phyloP scores from a whole-genome alignment of 2,113 vertebrate genomes.

The Brachionichthys hirsutus region DNA sequence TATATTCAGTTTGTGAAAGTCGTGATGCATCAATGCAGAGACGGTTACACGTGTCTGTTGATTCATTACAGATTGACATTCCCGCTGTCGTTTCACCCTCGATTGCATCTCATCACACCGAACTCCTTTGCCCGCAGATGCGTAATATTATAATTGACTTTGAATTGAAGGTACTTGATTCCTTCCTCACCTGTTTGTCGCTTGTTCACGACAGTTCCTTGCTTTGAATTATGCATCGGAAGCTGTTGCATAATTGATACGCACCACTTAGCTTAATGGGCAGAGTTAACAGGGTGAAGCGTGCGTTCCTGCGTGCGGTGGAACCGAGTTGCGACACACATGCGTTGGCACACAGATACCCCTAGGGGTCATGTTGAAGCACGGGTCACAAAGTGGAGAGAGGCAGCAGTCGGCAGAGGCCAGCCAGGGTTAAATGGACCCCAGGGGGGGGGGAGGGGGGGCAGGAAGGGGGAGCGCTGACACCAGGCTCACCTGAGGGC shows the following conservation, averaged over 20 bases:
- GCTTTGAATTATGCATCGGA: constrained; percentile 68
- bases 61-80: constrained; percentile 21
- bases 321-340: constrained; percentile 58
- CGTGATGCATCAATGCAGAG: not conserved
- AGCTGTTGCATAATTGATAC: constrained; percentile 68
- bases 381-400: constrained; percentile 38
- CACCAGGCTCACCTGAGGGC: constrained; percentile 53
- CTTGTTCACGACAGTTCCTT: constrained; percentile 53
- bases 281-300: constrained; percentile 64
- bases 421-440: constrained; percentile 68
- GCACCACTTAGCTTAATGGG: constrained; percentile 76
- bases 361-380: constrained; percentile 55
- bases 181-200: constrained; percentile 51
- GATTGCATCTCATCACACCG: not conserved
- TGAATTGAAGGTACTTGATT: constrained; percentile 14
- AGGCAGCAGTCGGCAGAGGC: constrained; percentile 36
- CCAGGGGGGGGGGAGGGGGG: constrained; percentile 43
- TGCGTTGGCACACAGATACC: constrained; percentile 31
- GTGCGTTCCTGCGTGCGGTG: constrained; percentile 32
- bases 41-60: constrained; percentile 1
- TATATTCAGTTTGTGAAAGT: constrained; percentile 14
- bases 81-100: constrained; percentile 8
- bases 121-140: not conserved
- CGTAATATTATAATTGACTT: constrained; percentile 14
- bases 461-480: constrained; percentile 41